These are phyloP conservation scores for Torymus auratus DNA, from an alignment of 2,888 invertebrate species.

Conservation along the genomic window DNA sequence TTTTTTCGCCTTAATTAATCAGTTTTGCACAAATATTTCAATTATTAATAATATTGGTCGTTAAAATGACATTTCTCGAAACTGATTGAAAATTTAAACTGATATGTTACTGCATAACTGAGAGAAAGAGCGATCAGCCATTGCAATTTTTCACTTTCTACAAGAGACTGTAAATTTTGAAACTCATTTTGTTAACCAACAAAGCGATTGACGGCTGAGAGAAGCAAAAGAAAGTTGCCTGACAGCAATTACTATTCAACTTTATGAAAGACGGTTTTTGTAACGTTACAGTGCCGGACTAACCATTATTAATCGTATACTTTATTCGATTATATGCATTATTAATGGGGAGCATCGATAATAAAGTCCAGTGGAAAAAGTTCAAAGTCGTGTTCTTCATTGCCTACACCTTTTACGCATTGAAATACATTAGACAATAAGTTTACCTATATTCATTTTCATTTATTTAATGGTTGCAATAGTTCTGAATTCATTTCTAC, in stretches of 20 bases:
- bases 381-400: conserved; percentile 29
- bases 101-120: too few species aligned
- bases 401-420: background rate
- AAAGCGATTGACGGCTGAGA: background rate
- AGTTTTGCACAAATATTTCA: conserved; percentile 25
- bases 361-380: conserved; percentile 61
- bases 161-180: background rate
- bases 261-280: conserved; percentile 61
- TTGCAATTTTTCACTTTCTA: conserved; percentile 13
- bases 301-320: conserved; percentile 59
- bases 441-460: background rate
- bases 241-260: conserved; percentile 20
- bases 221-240: conserved; percentile 1
- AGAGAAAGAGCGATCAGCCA: conserved; percentile 10
- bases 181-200: background rate
- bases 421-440: background rate
- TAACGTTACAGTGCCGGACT: conserved; percentile 65
- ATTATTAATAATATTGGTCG: background rate
- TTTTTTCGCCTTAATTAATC: conserved; percentile 16
- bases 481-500: too few species aligned
- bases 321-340: conserved; percentile 66
- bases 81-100: background rate
- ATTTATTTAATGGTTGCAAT: too few species aligned
- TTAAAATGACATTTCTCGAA: background rate
- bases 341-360: conserved; percentile 68